A percentile compares a stretch with the other conserved stretches of the same genome.
Conservation (phyloP, 2,797 vertebrate genomes). For the Enteromius fasciolatus region DNA sequence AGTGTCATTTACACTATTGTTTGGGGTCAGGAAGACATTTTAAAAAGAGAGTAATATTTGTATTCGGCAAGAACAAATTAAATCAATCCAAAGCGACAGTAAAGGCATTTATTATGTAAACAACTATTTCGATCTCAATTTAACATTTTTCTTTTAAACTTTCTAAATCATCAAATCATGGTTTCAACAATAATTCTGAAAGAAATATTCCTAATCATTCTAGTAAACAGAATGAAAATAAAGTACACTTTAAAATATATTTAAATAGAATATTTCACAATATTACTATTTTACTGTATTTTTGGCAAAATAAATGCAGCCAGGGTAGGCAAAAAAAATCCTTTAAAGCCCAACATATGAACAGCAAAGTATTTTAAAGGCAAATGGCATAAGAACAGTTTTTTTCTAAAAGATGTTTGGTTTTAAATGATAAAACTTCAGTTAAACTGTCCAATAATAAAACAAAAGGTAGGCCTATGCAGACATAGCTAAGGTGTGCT, state of each 20-base stretch:
- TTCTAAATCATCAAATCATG: not conserved
- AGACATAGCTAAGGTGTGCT: not conserved
- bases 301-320: not conserved
- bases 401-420: not conserved
- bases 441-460: not conserved
- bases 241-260: not conserved
- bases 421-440: not conserved
- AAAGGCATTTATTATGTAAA: not conserved
- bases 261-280: not conserved
- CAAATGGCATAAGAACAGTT: not conserved
- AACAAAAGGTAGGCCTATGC: not conserved
- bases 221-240: not conserved
- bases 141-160: not conserved
- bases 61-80: not conserved
- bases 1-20: not conserved
- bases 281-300: not conserved
- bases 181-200: not conserved
- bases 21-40: not conserved
- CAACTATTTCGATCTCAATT: not conserved
- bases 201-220: too few species aligned
- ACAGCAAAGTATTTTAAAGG: not conserved
- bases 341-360: not conserved
- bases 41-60: not conserved
- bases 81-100: not conserved
- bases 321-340: not conserved